A percentile compares a stretch with the other conserved stretches of the same genome.
Conservation (phyloP, 2,888 invertebrate species). For the Tridacna gigas region DNA sequence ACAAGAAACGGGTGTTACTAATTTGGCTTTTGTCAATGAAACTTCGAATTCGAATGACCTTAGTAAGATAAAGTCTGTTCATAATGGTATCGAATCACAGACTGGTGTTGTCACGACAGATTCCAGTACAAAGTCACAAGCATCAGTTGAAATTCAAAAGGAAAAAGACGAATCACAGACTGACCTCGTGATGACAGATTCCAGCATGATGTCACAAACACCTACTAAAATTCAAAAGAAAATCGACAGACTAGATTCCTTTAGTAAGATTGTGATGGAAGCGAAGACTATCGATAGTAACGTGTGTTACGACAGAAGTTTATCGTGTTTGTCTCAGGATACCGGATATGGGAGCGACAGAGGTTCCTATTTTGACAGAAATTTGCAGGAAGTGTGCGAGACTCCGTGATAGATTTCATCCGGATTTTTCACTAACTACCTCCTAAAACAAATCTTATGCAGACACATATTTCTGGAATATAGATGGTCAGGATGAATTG, state of each 20-base stretch:
- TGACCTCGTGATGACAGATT: background rate
- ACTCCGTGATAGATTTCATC: background rate
- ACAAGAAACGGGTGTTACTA: background rate
- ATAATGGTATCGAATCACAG: background rate
- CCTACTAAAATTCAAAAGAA: background rate
- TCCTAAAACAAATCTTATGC: no score
- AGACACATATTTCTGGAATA: no score
- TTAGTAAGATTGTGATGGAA: background rate
- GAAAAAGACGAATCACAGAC: background rate
- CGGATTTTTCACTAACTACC: no score
- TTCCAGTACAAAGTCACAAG: background rate
- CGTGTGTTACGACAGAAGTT: constrained; percentile 51
- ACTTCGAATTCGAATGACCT: background rate
- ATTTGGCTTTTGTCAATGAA: constrained; percentile 12
- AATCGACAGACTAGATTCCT: constrained; percentile 4
- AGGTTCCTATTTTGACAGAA: constrained; percentile 18
- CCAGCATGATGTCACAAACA: background rate
- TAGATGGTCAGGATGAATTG: no score
- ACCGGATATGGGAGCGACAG: constrained; percentile 62
- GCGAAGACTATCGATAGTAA: background rate
- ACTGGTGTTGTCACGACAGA: background rate
- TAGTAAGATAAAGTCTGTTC: background rate
- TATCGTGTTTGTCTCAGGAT: constrained; percentile 52
- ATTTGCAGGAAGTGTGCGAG: constrained; percentile 8
- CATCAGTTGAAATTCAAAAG: background rate